A percentile compares a stretch with the other conserved stretches of the same genome.
phyloP scores from a whole-genome alignment of 2,113 vertebrate genomes.

The Platichthys stellatus region DNA sequence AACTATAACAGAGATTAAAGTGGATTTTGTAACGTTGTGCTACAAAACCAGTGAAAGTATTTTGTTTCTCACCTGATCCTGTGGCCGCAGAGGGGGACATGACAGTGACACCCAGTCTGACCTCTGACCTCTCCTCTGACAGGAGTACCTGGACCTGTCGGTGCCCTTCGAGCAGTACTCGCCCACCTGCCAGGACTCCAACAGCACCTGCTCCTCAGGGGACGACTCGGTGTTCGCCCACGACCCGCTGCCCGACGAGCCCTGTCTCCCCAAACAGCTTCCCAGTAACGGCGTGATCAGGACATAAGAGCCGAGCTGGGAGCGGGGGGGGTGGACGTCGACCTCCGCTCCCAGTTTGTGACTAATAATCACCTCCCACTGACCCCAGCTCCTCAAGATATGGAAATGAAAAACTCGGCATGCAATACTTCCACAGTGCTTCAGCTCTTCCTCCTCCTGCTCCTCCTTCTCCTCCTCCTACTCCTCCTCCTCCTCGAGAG shows the following conservation, averaged over 20 bases:
- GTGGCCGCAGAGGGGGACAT: not conserved
- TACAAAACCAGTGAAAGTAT: not conserved
- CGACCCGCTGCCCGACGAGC: conserved; percentile 90
- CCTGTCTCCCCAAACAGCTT: conserved; percentile 88
- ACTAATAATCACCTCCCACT: conserved; percentile 44
- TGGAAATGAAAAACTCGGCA: conserved; percentile 52
- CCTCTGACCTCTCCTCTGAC: conserved; percentile 45
- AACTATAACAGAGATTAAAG: too few species aligned
- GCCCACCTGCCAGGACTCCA: conserved; percentile 91
- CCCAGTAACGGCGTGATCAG: conserved; percentile 82
- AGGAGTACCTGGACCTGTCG: conserved; percentile 91
- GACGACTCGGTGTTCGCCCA: conserved; percentile 97
- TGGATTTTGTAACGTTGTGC: too few species aligned
- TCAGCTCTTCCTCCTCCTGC: conserved; percentile 39
- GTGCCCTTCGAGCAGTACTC: conserved; percentile 98
- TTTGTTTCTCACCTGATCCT: not conserved
- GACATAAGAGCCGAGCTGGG: conserved; percentile 79
- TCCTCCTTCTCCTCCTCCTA: conserved; percentile 34
- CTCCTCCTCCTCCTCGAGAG: conserved; percentile 30
- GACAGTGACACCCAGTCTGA: conserved; percentile 16
- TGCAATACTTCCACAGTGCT: conserved; percentile 73
- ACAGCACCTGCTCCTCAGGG: conserved; percentile 95
- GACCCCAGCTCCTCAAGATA: conserved; percentile 37
- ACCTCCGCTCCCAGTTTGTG: conserved; percentile 32
- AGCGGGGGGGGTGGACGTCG: not conserved